These are phyloP conservation scores for Rhynchomys soricoides DNA, from an alignment of 2,113 vertebrate genomes.

Conservation along the genomic window DNA sequence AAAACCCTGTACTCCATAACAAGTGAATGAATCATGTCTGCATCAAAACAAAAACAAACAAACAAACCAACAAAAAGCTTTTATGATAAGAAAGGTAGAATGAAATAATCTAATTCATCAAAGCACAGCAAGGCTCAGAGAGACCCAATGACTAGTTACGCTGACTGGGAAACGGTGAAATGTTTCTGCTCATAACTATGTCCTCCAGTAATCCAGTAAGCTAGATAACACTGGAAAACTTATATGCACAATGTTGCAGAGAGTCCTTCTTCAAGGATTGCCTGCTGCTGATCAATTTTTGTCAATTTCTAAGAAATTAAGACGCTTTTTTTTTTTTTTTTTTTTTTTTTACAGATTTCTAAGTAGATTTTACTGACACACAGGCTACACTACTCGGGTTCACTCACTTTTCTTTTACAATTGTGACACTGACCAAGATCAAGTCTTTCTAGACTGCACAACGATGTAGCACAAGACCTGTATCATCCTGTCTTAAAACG, in stretches of 20 bases:
- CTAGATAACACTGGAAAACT: neutral
- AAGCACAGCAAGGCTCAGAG: neutral
- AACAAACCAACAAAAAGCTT: neutral
- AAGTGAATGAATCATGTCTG: neutral
- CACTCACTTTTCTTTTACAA: neutral
- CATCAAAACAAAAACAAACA: neutral
- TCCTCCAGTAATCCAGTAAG: slow-evolving; percentile 25
- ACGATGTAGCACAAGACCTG: neutral
- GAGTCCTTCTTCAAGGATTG: slow-evolving; percentile 8
- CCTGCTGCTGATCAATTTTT: neutral
- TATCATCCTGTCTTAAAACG: neutral
- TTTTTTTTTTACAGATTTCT: neutral
- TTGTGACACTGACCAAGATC: neutral
- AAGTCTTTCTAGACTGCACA: neutral
- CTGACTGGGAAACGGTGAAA: neutral
- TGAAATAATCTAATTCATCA: neutral
- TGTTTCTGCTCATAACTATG: neutral
- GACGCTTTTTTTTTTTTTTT: neutral
- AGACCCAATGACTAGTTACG: neutral
- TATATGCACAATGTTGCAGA: neutral
- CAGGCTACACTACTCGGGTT: neutral
- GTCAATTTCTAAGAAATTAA: neutral
- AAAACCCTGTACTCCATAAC: neutral
- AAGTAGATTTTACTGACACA: neutral
- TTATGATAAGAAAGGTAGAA: neutral